Base-by-base conservation (phyloP, 2,888 invertebrate species). In the Ctenicera cuprea region DNA sequence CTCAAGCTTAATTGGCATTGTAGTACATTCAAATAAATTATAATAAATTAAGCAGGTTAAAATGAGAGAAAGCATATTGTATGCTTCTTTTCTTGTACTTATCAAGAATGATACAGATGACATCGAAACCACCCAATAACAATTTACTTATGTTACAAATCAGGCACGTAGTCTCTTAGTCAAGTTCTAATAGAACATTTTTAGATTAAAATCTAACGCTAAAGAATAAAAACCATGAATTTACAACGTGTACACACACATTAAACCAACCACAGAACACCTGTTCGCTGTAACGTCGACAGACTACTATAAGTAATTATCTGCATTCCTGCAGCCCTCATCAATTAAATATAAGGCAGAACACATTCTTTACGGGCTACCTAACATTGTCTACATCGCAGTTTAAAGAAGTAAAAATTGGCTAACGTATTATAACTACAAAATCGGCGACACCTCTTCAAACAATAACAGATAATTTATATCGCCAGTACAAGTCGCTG, bases 311-410 rank as follows among this genome's bases (percentile, higher is more conserved):
- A 65, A 63, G 79, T 79, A 80, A 80, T 80, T 80, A 80, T 80
- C 79, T 75, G 77, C 80, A 80, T 80, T 80, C 78, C 77, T 75
- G 71, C 65, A 74, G 75, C 71, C 79, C 78, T 78, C 80, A 78
- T 79, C 80, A 80, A 80, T 80, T 80, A 80, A 79, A 80, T 79
- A 75, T 76, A 77, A 79, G 77, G 68, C 77, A 79, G 74, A 20
- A 30, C 50, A 59, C 73, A 72, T 73, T 73, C 72, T 54, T 66
- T 43, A 72, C 69, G 41, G 38, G 68, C 63, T 70, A 70, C 70
- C 68, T 68, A 68, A 59, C 30, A 45, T 41, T 59, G 41, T 33
- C 43, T 41, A 41, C 18, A 30, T 16, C 9, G 12, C 11, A 12
- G 30, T 64, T 64, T 50, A 0, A 12, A 20, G 3, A 16, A 37